Conservation (phyloP, 2,113 vertebrate species). For the Micronycteris hirsuta region DNA sequence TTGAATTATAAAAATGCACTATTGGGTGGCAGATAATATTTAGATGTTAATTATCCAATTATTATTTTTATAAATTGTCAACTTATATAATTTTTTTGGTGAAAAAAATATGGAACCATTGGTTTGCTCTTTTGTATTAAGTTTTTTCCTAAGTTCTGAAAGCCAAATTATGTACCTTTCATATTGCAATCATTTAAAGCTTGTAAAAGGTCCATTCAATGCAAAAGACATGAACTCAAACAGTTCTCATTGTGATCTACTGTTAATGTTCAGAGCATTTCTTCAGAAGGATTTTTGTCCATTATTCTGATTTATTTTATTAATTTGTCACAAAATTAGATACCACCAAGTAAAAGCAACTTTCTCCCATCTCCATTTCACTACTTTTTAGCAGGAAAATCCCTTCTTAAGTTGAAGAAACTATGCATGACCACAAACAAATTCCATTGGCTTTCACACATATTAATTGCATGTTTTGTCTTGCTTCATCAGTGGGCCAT, state of each 20-base stretch:
- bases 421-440: not conserved
- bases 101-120: conserved; percentile 1
- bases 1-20: conserved; percentile 16
- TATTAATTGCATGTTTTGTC: not conserved
- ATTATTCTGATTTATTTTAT: conserved; percentile 18
- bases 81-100: not conserved
- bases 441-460: not conserved
- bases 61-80: not conserved
- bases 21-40: not conserved
- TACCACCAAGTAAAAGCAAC: not conserved
- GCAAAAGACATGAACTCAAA: not conserved
- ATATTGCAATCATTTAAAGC: not conserved
- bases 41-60: not conserved
- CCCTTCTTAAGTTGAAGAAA: conserved; percentile 11
- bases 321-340: conserved; percentile 25
- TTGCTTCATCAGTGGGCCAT: not conserved
- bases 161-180: not conserved
- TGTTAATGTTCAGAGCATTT: not conserved
- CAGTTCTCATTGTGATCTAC: not conserved
- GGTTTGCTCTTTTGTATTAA: not conserved
- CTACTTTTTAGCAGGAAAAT: not conserved
- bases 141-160: not conserved
- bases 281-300: not conserved
- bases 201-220: not conserved
- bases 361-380: not conserved